A percentile compares a stretch with the other conserved stretches of the same genome.
Evolutionary conservation across 1,140 invertebrate species (phyloP).

Genomic region (Zaprionus lachaisei): DNA sequence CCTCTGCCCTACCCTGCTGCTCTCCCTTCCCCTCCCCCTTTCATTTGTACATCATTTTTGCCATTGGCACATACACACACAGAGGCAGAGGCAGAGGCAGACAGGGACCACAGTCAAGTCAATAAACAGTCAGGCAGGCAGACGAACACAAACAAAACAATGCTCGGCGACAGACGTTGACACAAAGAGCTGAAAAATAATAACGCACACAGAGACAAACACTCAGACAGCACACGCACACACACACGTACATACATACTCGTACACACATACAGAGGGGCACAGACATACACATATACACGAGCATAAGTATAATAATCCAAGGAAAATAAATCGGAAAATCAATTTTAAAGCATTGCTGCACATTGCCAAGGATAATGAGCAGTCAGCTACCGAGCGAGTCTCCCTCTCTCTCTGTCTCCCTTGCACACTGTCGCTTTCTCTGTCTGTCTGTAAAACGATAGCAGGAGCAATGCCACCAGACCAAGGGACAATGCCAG

Average conservation of each 20-base stretch:
- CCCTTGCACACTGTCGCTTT: background rate
- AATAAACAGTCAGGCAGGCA: conserved; percentile 41
- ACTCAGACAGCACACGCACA: background rate
- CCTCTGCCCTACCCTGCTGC: background rate
- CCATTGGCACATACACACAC: background rate
- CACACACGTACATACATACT: background rate
- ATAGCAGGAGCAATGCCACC: conserved; percentile 23
- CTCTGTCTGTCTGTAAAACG: background rate
- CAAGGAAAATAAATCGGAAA: conserved; percentile 62
- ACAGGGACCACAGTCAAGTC: conserved; percentile 37
- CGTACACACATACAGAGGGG: conserved; percentile 1
- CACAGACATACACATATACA: conserved; percentile 24
- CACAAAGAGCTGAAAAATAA: conserved; percentile 38
- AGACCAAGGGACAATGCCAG: conserved; percentile 32
- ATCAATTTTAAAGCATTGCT: conserved; percentile 73
- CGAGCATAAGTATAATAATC: conserved; percentile 46
- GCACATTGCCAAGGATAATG: conserved; percentile 70
- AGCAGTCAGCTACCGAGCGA: conserved; percentile 38
- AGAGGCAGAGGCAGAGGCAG: conserved; percentile 16
- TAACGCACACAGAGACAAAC: conserved; percentile 26
- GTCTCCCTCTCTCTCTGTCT: background rate
- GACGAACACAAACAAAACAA: conserved; percentile 18
- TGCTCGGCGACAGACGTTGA: conserved; percentile 28
- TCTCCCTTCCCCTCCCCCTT: background rate
- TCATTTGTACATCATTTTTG: background rate